Conservation (phyloP, 1,140 invertebrate species). For the Luehdorfia chinensis region DNA sequence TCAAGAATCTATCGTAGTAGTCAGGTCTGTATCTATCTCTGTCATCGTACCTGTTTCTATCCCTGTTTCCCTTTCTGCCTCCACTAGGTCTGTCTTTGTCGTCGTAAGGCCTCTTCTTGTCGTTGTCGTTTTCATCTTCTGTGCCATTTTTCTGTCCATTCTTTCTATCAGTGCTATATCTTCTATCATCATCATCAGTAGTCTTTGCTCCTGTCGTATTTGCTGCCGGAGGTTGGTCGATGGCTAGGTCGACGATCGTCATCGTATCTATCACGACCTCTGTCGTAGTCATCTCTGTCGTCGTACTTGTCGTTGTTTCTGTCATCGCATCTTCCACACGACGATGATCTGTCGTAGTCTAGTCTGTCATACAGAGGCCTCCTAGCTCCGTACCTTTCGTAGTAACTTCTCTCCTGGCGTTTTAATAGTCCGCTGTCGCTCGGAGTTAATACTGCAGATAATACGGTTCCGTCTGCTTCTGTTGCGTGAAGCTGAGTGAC, state of each 20-base stretch:
- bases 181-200: constrained; percentile 43
- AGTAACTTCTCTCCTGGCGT: constrained; percentile 57
- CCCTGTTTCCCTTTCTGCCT: constrained; percentile 46
- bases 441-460: constrained; percentile 51
- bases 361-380: constrained; percentile 32
- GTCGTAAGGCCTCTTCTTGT: constrained; percentile 40
- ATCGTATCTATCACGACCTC: constrained; percentile 40
- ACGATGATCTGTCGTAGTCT: constrained; percentile 42
- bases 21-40: constrained; percentile 62
- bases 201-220: constrained; percentile 45
- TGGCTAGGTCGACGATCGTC: constrained; percentile 43
- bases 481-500: constrained; percentile 20
- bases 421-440: constrained; percentile 25
- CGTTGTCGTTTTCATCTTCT: constrained; percentile 43
- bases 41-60: constrained; percentile 59
- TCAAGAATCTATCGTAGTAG: constrained; percentile 61
- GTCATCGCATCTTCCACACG: constrained; percentile 63
- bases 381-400: constrained; percentile 46
- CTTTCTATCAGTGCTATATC: constrained; percentile 41
- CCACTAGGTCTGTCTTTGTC: constrained; percentile 43
- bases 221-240: constrained; percentile 43
- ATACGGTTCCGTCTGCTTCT: constrained; percentile 41
- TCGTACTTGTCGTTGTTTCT: constrained; percentile 39
- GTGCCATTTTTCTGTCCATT: constrained; percentile 45
- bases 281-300: constrained; percentile 40